phyloP scores from a whole-genome alignment of 2,113 vertebrate species.

The Colaptes auratus region DNA sequence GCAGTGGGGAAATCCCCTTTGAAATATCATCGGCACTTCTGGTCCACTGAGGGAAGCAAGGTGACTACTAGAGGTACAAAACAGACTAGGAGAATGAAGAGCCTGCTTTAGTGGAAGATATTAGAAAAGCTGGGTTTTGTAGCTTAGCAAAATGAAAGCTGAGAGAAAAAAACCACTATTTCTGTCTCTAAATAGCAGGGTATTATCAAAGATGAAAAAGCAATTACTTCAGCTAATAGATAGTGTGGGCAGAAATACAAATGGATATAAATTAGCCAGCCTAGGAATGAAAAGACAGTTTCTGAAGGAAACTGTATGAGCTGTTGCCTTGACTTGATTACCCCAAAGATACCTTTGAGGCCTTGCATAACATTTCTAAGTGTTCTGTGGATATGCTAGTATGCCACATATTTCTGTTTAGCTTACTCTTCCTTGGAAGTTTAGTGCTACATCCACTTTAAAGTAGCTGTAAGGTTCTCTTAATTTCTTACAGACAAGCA shows the following conservation, averaged over 20 bases:
- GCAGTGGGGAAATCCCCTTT: background rate
- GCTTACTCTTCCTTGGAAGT: background rate
- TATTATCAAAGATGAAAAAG: background rate
- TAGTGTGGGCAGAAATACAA: conserved; percentile 5
- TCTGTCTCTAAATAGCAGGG: background rate
- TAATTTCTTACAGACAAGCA: background rate
- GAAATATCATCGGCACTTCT: background rate
- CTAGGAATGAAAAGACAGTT: background rate
- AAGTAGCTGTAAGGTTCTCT: background rate
- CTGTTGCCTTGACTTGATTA: background rate
- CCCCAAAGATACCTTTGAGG: background rate
- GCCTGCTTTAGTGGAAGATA: background rate
- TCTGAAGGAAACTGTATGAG: background rate
- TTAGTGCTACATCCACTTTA: background rate
- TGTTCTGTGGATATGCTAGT: background rate
- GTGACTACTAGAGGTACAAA: background rate
- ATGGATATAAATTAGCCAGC: background rate
- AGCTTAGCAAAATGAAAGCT: background rate
- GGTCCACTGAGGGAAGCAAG: background rate
- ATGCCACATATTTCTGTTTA: background rate
- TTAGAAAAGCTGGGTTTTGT: background rate
- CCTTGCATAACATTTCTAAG: background rate
- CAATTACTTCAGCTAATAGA: background rate
- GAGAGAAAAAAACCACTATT: background rate
- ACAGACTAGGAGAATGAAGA: background rate